Evolutionary conservation across 2,113 vertebrate species (phyloP), one percentile per base, ranked within the genome.

Genomic region (Deroptyus accipitrinus): DNA sequence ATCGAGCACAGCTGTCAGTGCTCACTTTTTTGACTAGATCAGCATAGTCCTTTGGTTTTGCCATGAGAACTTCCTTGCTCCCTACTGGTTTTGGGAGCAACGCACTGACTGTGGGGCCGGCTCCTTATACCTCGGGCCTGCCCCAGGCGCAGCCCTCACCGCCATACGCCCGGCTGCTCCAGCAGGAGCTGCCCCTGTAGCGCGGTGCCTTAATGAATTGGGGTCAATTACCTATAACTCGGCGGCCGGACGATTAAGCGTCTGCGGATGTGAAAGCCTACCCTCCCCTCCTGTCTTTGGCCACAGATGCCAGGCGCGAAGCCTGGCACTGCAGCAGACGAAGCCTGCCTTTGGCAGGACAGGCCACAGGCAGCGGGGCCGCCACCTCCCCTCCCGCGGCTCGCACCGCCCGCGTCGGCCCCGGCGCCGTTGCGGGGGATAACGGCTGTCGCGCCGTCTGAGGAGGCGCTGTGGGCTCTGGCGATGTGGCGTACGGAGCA

Each of bases 251-350:
- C 20, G 2, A 25, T 2, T 4, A 17, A 15, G 9, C 37, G 5
- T 83, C 35, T 83, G 91, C 80, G 89, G 86, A 91, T 88, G 80
- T 86, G 86, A 96, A 94, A 96, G 27, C 68, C 66, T 30, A 14
- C 6, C 46, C 46, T 48, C 22, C 22, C 24, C 42, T 15, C 30
- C 59, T 24, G 17, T 17, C 41, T 55, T 49, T 78, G 17, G 4
- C 35, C 81, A 10, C 54, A 55, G 68, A 5, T 3, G 14, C 44
- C 2, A 49, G 44, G 46, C 2, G 18, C 57, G 5, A 46, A 25
- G 30, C 54, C 2, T 9, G 41, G 75, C 30, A 2, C 61, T 24
- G 79, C 24, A 64, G 90, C 84, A 13, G 35, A 88, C 73, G 77
- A 93, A 91, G 63, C 57, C 72, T 72, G 10, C 54, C 30, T 31